Base-by-base conservation (phyloP, 2,888 invertebrate species). In the Hybos culiciformis region DNA sequence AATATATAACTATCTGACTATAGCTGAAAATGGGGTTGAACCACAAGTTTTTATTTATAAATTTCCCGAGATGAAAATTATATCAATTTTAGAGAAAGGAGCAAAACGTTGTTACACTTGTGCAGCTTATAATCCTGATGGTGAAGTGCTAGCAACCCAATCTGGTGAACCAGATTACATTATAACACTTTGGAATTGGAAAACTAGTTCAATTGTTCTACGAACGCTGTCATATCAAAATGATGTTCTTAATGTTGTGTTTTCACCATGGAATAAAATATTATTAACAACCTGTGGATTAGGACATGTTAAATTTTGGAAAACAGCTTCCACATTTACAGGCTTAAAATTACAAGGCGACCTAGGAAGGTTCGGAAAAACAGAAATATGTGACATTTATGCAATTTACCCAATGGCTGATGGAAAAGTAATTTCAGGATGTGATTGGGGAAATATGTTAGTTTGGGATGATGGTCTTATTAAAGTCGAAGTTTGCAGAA, bases 391-490 rank as follows among this genome's bases (percentile, higher is more conserved):
- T 32, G 90, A 92, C 58, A 84, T 92, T 12, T 71, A 83, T 41
- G 86, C 87, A 2, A 77, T 85, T 42, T 81, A 80, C 55, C 82
- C 86, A 46, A 77, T 93, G 75, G 80, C 87, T 0, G 88, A 92
- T 63, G 90, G 87, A 62, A 91, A 90, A 71, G 77, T 87, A 0
- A 68, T 92, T 31, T 87, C 91, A 0, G 87, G 91, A 1, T 82
- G 82, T 53, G 81, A 83, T 54, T 91, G 90, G 90, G 93, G 93
- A 1, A 92, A 92, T 61, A 77, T 93, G 57, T 67, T 93, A 32
- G 71, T 93, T 1, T 93, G 93, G 93, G 88, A 92, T 55, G 87
- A 79, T 37, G 87, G 86, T 1, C 69, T 88, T 1, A 91, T 93
- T 11, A 88, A 88, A 62, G 67, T 88, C 26, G 86, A 90, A 70